Percentiles rank a stretch among this genome's conserved stretches.
These are phyloP conservation scores for Monochamus alternatus DNA, from an alignment of 2,888 invertebrate genomes.

Conservation along the genomic window DNA sequence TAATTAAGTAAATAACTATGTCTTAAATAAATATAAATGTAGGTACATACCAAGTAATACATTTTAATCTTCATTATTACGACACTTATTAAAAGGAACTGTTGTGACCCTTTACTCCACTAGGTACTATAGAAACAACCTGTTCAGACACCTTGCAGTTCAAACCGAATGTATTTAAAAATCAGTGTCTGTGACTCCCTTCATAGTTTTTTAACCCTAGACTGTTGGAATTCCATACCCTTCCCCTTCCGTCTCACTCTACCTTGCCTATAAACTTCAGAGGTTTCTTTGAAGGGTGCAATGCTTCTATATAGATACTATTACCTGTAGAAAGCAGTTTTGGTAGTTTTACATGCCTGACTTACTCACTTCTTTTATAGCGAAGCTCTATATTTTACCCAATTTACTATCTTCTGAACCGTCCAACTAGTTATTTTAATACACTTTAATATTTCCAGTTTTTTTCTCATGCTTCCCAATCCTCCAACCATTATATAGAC, in stretches of 20 bases:
- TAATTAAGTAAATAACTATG: too few species aligned
- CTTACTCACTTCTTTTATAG: conserved; percentile 4
- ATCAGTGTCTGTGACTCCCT: conserved; percentile 70
- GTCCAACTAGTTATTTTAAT: conserved; percentile 36
- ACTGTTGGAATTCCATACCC: conserved; percentile 63
- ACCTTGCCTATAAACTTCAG: conserved; percentile 20
- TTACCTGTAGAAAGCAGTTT: conserved; percentile 46
- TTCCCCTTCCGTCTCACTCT: conserved; percentile 48
- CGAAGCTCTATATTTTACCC: conserved; percentile 31
- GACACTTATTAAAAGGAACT: conserved; percentile 30
- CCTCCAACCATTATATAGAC: conserved; percentile 6
- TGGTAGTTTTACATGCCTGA: conserved; percentile 26
- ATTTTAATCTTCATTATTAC: conserved; percentile 19
- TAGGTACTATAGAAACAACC: conserved; percentile 51
- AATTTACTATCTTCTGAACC: conserved; percentile 31
- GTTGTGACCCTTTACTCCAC: conserved; percentile 33
- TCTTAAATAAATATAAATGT: neutral
- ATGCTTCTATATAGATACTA: conserved; percentile 34
- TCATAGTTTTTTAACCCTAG: conserved; percentile 70
- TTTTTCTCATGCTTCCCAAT: conserved; percentile 24
- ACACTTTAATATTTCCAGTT: conserved; percentile 44
- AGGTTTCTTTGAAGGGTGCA: conserved; percentile 47
- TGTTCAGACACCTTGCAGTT: conserved; percentile 60
- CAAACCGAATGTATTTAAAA: conserved; percentile 64
- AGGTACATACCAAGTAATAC: conserved; percentile 26